Conservation (phyloP, 2,797 vertebrate genomes). For the Distichodus sexfasciatus region DNA sequence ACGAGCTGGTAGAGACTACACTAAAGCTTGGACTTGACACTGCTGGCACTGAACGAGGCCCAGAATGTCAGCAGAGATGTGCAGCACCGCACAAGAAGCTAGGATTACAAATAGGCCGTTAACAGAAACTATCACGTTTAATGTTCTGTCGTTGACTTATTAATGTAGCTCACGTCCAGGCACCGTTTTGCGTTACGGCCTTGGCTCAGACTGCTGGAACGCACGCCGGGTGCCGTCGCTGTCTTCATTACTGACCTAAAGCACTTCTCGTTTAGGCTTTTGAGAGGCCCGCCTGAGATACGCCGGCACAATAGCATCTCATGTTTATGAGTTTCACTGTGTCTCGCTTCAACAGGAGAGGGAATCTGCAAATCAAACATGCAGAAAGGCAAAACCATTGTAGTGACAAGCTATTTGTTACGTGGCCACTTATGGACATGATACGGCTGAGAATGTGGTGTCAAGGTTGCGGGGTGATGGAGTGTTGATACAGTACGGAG, state of each 20-base stretch:
- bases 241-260: slow-evolving; percentile 8
- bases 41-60: neutral
- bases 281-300: slow-evolving; percentile 5
- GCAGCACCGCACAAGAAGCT: slow-evolving; percentile 13
- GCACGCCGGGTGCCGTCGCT: neutral
- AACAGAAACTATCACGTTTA: slow-evolving; percentile 37
- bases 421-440: neutral
- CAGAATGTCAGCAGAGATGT: slow-evolving; percentile 19
- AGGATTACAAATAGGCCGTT: slow-evolving; percentile 28
- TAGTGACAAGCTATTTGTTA: neutral
- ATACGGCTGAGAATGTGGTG: neutral
- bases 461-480: neutral
- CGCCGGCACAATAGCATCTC: slow-evolving; percentile 6
- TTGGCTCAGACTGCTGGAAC: slow-evolving; percentile 1
- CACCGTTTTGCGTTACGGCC: slow-evolving; percentile 30
- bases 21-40: no score
- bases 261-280: neutral
- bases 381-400: neutral
- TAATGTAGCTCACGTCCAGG: slow-evolving; percentile 27
- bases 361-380: slow-evolving; percentile 3
- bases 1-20: no score
- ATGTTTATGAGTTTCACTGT: slow-evolving; percentile 12
- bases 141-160: slow-evolving; percentile 43
- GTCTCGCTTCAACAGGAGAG: neutral
- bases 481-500: no score